A percentile compares a stretch with the other conserved stretches of the same genome.
phyloP scores from a whole-genome alignment of 2,888 invertebrate genomes.

The Strigamia maritima region DNA sequence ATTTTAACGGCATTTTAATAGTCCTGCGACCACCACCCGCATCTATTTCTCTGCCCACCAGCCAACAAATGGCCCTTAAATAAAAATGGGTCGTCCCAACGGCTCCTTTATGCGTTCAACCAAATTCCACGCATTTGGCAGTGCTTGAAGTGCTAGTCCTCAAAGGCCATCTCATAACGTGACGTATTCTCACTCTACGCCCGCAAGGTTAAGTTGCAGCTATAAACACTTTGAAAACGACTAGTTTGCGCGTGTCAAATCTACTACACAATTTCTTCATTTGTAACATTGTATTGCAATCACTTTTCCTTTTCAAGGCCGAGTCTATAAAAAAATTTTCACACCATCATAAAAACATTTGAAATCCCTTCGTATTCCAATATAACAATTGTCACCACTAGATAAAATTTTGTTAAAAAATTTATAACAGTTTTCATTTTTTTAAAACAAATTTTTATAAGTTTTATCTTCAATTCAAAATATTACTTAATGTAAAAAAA shows the following conservation, averaged over 20 bases:
- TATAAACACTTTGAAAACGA: slow-evolving; percentile 28
- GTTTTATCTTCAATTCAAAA: too few relatives aligned
- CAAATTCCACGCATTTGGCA: slow-evolving; percentile 25
- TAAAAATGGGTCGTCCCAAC: slow-evolving; percentile 36
- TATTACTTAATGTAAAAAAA: not conserved
- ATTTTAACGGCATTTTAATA: slow-evolving; percentile 40
- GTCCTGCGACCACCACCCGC: slow-evolving; percentile 35
- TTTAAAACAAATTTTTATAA: too few relatives aligned
- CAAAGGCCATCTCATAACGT: slow-evolving; percentile 3
- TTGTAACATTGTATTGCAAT: slow-evolving; percentile 20
- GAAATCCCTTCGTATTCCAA: not conserved
- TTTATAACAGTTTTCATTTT: too few relatives aligned
- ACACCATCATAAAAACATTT: not conserved
- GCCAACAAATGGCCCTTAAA: slow-evolving; percentile 38
- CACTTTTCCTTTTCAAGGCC: not conserved
- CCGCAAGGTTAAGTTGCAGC: slow-evolving; percentile 16
- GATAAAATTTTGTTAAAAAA: too few relatives aligned
- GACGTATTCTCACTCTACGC: slow-evolving; percentile 8
- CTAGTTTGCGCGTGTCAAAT: slow-evolving; percentile 24
- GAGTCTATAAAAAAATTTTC: slow-evolving; percentile 7
- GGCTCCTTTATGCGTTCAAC: slow-evolving; percentile 32
- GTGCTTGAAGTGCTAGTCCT: slow-evolving; percentile 7
- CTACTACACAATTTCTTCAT: slow-evolving; percentile 32
- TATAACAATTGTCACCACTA: too few relatives aligned
- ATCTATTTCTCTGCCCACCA: slow-evolving; percentile 30